phyloP scores from a whole-genome alignment of 2,113 vertebrate genomes.

The Microtus oregoni region DNA sequence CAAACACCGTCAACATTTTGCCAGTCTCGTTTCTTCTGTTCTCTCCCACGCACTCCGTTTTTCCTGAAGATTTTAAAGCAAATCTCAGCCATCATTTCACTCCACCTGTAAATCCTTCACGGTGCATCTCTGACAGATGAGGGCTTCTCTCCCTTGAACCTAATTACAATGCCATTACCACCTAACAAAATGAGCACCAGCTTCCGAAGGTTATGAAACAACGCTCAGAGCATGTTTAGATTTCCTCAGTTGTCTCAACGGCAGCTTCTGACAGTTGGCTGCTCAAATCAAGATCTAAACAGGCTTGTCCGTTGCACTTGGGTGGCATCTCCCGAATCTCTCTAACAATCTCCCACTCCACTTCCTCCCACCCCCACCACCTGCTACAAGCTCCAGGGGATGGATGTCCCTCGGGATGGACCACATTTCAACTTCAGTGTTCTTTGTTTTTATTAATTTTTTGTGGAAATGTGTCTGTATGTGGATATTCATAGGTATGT shows the following conservation, averaged over 20 bases:
- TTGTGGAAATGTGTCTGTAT: not conserved
- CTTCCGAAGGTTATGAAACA: not conserved
- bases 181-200: constrained; percentile 21
- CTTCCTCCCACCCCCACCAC: too few species aligned
- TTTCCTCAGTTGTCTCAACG: not conserved
- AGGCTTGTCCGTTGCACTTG: not conserved
- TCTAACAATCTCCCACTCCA: not conserved
- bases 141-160: constrained; percentile 42
- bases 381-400: not conserved
- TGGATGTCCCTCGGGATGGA: not conserved
- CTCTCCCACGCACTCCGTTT: not conserved
- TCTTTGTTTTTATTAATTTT: not conserved
- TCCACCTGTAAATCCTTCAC: constrained; percentile 50
- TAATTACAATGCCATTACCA: constrained; percentile 44
- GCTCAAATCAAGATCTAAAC: constrained; percentile 7
- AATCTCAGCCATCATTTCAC: constrained; percentile 49
- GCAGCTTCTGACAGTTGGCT: not conserved
- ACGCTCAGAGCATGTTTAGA: not conserved
- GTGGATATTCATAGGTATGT: not conserved
- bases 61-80: constrained; percentile 53
- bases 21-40: constrained; percentile 24
- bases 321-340: not conserved
- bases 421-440: not conserved
- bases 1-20: not conserved
- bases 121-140: constrained; percentile 9